These are phyloP conservation scores for Platerodrilus igneus DNA, from an alignment of 2,888 invertebrate genomes.

Conservation along the genomic window DNA sequence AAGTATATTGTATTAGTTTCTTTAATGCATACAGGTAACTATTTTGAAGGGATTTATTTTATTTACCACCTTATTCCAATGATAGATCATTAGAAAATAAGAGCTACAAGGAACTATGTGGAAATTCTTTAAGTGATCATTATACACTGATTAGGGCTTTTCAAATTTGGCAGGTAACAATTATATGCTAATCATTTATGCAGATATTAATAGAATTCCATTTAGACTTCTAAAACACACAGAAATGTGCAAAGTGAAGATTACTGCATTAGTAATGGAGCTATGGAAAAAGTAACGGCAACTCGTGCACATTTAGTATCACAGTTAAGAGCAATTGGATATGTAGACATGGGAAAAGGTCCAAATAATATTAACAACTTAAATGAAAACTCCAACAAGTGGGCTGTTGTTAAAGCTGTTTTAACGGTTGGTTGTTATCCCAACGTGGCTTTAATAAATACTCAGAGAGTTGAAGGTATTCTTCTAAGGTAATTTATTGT, in stretches of 20 bases:
- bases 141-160: conserved; percentile 79
- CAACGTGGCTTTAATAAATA: conserved; percentile 60
- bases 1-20: conserved; percentile 38
- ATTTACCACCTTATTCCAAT: conserved; percentile 65
- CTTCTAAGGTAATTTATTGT: too few species aligned
- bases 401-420: conserved; percentile 89
- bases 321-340: conserved; percentile 70
- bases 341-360: conserved; percentile 61
- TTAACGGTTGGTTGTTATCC: conserved; percentile 88
- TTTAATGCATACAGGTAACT: too few species aligned
- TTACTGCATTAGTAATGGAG: conserved; percentile 71
- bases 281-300: conserved; percentile 87
- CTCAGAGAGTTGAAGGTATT: too few species aligned
- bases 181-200: too few species aligned
- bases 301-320: conserved; percentile 79
- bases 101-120: conserved; percentile 64
- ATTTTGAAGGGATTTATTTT: conserved; percentile 63
- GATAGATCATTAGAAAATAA: conserved; percentile 59
- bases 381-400: conserved; percentile 78
- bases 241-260: conserved; percentile 69
- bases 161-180: conserved; percentile 55
- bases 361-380: conserved; percentile 69
- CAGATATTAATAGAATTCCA: too few species aligned
- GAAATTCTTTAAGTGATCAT: conserved; percentile 83
- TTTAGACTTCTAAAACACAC: conserved; percentile 50